phyloP scores from a whole-genome alignment of 1,140 invertebrate genomes.

The Dufourea novaeangliae region DNA sequence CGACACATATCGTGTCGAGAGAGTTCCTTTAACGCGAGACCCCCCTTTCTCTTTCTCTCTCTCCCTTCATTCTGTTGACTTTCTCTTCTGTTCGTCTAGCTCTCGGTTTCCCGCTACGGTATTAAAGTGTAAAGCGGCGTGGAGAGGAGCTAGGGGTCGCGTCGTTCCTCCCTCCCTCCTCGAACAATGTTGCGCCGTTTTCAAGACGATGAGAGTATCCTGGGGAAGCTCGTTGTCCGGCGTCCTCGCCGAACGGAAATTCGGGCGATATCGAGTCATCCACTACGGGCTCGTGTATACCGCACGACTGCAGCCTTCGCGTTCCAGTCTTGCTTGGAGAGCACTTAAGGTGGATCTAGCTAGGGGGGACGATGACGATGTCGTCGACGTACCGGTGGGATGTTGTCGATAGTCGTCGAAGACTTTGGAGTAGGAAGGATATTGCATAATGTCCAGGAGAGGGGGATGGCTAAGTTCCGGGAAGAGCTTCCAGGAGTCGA shows the following conservation, averaged over 20 bases:
- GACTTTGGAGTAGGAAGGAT: constrained; percentile 50
- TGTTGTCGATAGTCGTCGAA: constrained; percentile 47
- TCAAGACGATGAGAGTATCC: constrained; percentile 29
- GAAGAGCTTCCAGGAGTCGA: constrained; percentile 34
- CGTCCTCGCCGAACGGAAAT: constrained; percentile 54
- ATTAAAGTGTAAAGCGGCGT: constrained; percentile 46
- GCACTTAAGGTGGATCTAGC: constrained; percentile 58
- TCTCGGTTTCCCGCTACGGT: constrained; percentile 10
- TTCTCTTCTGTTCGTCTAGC: constrained; percentile 27
- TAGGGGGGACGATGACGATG: constrained; percentile 37
- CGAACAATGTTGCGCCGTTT: constrained; percentile 40
- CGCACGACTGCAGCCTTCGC: constrained; percentile 1
- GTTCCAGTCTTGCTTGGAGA: constrained; percentile 47
- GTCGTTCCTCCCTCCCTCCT: too few relatives aligned
- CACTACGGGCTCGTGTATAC: neutral
- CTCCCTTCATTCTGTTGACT: neutral
- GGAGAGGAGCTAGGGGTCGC: neutral
- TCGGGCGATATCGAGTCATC: constrained; percentile 56
- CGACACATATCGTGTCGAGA: constrained; percentile 42
- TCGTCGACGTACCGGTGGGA: constrained; percentile 38
- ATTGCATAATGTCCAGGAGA: constrained; percentile 65
- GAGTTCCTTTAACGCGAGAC: constrained; percentile 39
- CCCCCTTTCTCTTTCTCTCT: neutral
- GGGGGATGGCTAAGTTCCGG: constrained; percentile 43
- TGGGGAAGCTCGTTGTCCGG: constrained; percentile 9